Conservation (phyloP, 2,113 vertebrate species). For the Carollia perspicillata region DNA sequence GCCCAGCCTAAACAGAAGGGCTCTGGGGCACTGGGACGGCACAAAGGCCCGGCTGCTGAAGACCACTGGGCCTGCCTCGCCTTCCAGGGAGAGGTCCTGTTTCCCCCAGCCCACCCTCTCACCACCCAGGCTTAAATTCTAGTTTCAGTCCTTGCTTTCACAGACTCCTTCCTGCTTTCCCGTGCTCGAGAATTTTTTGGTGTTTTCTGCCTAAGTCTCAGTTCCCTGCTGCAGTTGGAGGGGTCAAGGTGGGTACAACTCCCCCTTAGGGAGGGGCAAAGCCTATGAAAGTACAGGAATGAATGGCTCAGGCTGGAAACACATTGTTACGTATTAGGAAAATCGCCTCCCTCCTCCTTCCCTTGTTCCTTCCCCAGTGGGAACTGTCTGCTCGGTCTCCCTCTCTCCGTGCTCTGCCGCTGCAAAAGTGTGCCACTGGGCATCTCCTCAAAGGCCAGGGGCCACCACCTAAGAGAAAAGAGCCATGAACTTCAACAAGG, state of each 20-base stretch:
- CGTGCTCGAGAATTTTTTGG: not conserved
- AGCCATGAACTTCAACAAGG: not conserved
- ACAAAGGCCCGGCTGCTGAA: not conserved
- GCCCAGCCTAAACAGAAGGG: slow-evolving; percentile 59
- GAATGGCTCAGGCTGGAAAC: not conserved
- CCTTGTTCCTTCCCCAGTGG: not conserved
- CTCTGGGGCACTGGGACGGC: slow-evolving; percentile 36
- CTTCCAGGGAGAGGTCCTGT: not conserved
- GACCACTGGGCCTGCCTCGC: not conserved
- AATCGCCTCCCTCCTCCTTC: not conserved
- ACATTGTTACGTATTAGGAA: not conserved
- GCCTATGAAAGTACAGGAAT: not conserved
- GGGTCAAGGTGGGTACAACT: not conserved
- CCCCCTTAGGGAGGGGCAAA: not conserved
- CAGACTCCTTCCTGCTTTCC: not conserved
- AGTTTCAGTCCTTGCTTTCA: not conserved
- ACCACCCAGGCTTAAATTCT: not conserved
- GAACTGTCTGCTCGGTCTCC: not conserved
- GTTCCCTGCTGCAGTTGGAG: not conserved
- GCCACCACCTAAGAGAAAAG: not conserved
- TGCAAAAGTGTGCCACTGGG: not conserved
- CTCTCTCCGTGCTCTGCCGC: not conserved
- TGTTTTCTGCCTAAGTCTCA: not conserved
- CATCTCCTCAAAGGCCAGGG: accelerated
- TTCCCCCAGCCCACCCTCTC: not conserved